phyloP scores from a whole-genome alignment of 2,888 invertebrate genomes.

The Mythimna impura region DNA sequence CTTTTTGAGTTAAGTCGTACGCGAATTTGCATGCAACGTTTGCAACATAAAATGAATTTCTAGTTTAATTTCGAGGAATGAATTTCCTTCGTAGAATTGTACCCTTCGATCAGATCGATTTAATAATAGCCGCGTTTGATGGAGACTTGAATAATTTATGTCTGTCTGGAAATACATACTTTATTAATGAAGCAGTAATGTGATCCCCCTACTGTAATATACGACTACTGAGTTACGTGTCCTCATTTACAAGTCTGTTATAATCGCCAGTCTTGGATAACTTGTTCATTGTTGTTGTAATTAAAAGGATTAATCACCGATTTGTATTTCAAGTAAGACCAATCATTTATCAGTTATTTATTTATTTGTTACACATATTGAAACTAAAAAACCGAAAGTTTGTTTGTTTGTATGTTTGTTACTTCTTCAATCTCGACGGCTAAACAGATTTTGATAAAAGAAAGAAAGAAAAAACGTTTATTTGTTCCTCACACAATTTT shows the following conservation, averaged over 20 bases:
- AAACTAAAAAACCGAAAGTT: too few species aligned
- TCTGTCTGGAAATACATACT: slow-evolving; percentile 44
- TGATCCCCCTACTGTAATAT: slow-evolving; percentile 32
- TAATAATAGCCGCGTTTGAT: slow-evolving; percentile 38
- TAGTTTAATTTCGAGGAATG: neutral
- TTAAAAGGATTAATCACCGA: slow-evolving; percentile 17
- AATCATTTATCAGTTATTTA: neutral
- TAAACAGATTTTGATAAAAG: too few species aligned
- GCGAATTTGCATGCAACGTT: slow-evolving; percentile 4
- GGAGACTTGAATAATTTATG: slow-evolving; percentile 45
- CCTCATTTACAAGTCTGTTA: slow-evolving; percentile 19
- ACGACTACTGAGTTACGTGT: neutral
- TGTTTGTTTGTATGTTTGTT: too few species aligned
- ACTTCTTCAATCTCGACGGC: too few species aligned
- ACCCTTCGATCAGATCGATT: slow-evolving; percentile 45
- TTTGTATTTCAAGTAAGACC: slow-evolving; percentile 8
- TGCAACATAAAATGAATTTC: neutral
- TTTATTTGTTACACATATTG: too few species aligned
- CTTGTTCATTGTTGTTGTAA: slow-evolving; percentile 26
- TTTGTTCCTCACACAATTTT: too few species aligned
- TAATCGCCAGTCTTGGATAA: slow-evolving; percentile 31
- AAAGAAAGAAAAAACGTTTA: too few species aligned
- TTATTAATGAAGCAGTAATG: slow-evolving; percentile 30
- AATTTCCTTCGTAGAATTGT: slow-evolving; percentile 5
- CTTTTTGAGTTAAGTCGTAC: neutral